Evolutionary conservation across 1,140 invertebrate genomes (phyloP), one percentile per base, ranked within the genome.

Genomic region (Chrysomallon squamiferum): DNA sequence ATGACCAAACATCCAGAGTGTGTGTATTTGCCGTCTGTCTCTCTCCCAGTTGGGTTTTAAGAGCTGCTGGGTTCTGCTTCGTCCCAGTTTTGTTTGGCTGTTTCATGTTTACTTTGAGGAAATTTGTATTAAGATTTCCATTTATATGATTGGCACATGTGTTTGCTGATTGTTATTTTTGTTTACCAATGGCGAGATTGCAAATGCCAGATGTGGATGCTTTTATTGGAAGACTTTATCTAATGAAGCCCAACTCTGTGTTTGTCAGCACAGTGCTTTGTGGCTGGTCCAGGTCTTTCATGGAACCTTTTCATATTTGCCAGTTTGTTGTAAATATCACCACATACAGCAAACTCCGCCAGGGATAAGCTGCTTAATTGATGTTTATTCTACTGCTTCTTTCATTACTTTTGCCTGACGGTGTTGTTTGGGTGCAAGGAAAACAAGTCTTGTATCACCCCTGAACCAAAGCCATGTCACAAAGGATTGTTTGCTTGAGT

Each of bases 121-220:
- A 29, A 60, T 60, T 60, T 60, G 41, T 60, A 60, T 60, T 60
- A 60, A 60, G 59, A 47, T 60, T 60, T 60, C 59, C 59, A 60
- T 43, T 47, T 45, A 45, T 41, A 25, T 60, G 59, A 60, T 60
- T 60, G 59, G 41, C 59, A 60, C 59, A 60, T 60, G 35, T 60
- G 30, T 60, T 60, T 60, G 43, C 59, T 60, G 59, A 60, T 60
- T 60, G 59, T 60, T 60, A 60, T 60, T 60, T 60, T 60, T 60
- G 59, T 60, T 60, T 60, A 60, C 59, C 25, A 41, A 60, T 60
- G 59, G 33, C 56, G 56, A 22, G 29, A 58, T 58, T 58, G 56
- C 33, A 58, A 58, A 58, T 58, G 56, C 56, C 56, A 58, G 56
- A 58, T 58, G 56, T 38, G 56, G 29, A 20, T 20, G 33, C 30